Evolutionary conservation across 2,797 vertebrate species (phyloP).

Genomic region (Catharus ustulatus): DNA sequence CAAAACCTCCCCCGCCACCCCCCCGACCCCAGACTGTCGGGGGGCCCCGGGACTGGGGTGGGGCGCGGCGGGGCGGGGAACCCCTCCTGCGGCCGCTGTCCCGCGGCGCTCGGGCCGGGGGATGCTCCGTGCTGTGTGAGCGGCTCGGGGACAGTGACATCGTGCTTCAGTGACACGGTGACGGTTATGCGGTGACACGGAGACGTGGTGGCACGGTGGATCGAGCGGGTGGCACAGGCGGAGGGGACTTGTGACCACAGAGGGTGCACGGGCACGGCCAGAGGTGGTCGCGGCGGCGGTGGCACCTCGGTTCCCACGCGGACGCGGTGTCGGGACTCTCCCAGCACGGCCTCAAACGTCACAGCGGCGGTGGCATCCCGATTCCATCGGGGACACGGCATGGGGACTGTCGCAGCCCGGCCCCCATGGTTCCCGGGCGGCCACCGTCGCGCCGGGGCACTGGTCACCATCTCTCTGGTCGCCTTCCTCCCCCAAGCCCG

Average conservation of each 20-base stretch:
- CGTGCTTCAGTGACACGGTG: background rate
- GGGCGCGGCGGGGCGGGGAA: background rate
- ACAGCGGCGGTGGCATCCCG: background rate
- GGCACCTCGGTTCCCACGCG: background rate
- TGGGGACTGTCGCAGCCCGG: background rate
- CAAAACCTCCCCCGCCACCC: background rate
- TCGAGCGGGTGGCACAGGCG: background rate
- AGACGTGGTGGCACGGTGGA: background rate
- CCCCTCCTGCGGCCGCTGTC: background rate
- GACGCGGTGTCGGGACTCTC: background rate
- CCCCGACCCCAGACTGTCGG: background rate
- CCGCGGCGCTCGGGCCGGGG: background rate
- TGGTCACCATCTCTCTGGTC: background rate
- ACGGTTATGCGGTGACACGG: background rate
- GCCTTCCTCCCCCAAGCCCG: background rate
- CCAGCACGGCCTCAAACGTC: background rate
- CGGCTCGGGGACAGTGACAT: background rate
- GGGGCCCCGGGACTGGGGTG: background rate
- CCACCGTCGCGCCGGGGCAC: background rate
- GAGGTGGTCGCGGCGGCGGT: accelerated
- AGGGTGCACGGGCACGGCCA: background rate
- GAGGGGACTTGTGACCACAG: background rate
- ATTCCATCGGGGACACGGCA: background rate
- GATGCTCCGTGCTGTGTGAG: background rate
- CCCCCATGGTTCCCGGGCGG: background rate